These are phyloP conservation scores for Hyla sarda DNA, from an alignment of 2,113 vertebrate species.

Conservation along the genomic window DNA sequence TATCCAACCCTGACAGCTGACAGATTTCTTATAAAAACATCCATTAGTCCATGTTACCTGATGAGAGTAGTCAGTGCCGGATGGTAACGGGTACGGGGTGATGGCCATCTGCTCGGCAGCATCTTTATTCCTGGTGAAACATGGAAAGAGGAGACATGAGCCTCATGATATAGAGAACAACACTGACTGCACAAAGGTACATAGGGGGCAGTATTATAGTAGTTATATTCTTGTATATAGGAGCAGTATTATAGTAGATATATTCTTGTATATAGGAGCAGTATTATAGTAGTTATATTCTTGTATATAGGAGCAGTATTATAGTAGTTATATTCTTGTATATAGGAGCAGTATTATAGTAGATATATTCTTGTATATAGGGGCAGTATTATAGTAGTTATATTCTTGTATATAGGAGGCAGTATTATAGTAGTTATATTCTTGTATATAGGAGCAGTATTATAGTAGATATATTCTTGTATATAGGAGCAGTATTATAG, in stretches of 20 bases:
- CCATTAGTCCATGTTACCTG: too few relatives aligned
- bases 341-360: slow-evolving; percentile 2
- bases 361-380: slow-evolving; percentile 14
- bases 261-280: background rate
- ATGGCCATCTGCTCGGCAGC: slow-evolving; percentile 92
- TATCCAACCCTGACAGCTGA: too few relatives aligned
- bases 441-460: background rate
- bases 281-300: slow-evolving; percentile 18
- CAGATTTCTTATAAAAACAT: too few relatives aligned
- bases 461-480: background rate
- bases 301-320: background rate
- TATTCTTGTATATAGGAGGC: background rate
- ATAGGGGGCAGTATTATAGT: background rate
- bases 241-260: background rate
- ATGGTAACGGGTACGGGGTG: slow-evolving; percentile 76
- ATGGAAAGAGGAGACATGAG: background rate
- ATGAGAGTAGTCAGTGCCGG: slow-evolving; percentile 71
- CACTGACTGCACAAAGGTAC: background rate
- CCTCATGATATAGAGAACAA: background rate
- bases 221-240: background rate
- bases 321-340: slow-evolving; percentile 14
- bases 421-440: slow-evolving; percentile 18
- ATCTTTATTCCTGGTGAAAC: slow-evolving; percentile 81
- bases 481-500: slow-evolving; percentile 3
- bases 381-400: slow-evolving; percentile 15